Conservation (phyloP, 2,888 invertebrate species). For the Metacarcinus magister region DNA sequence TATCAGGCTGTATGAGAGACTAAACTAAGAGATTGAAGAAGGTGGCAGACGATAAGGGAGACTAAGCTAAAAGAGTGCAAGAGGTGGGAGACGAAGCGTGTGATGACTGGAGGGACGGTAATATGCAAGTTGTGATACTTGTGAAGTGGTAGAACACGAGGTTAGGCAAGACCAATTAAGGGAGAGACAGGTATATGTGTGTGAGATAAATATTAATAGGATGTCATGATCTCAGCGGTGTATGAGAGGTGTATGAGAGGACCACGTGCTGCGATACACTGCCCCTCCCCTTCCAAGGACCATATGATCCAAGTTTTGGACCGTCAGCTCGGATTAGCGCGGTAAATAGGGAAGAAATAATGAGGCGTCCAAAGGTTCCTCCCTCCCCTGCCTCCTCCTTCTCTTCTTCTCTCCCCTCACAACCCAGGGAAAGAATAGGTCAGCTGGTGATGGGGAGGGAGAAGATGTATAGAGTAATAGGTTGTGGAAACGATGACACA, state of each 20-base stretch:
- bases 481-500: not conserved
- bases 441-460: not conserved
- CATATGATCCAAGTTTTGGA: not conserved
- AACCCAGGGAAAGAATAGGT: not conserved
- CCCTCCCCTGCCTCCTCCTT: not conserved
- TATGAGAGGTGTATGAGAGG: not conserved
- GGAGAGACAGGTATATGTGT: not conserved
- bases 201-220: not conserved
- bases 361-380: not conserved
- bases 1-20: not conserved
- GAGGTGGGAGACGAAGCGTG: not conserved
- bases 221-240: not conserved
- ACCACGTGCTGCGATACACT: not conserved
- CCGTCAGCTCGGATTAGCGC: conserved; percentile 7
- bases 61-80: not conserved
- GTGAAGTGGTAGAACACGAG: not conserved
- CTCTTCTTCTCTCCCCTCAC: not conserved
- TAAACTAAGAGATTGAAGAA: not conserved
- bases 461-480: not conserved
- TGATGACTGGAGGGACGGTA: not conserved
- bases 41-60: not conserved
- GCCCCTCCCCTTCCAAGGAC: not conserved
- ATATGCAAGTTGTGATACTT: not conserved
- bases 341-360: conserved; percentile 22
- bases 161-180: not conserved